Conservation (phyloP, 2,797 vertebrate species). For the Staurois parvus region DNA sequence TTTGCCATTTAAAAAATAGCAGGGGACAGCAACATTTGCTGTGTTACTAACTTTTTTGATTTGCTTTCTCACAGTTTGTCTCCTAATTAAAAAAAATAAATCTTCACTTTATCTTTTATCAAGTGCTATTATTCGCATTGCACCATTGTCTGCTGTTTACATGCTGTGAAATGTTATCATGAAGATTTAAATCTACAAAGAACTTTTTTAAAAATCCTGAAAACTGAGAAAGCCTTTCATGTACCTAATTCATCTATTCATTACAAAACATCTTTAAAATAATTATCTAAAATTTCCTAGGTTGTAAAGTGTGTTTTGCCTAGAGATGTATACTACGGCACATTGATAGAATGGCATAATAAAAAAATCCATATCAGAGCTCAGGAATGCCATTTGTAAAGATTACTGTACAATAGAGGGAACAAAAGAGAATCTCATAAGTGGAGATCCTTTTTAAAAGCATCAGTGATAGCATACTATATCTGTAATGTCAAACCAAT, state of each 20-base stretch:
- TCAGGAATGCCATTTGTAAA: not conserved
- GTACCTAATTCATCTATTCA: constrained; percentile 37
- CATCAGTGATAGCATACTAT: no score
- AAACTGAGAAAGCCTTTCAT: not conserved
- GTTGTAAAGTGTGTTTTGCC: constrained; percentile 3
- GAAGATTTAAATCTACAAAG: constrained; percentile 36
- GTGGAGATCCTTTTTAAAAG: no score
- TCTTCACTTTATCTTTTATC: constrained; percentile 39
- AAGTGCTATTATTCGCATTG: constrained; percentile 32
- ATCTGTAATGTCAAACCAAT: no score
- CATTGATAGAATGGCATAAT: not conserved
- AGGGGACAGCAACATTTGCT: constrained; percentile 35
- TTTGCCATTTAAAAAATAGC: constrained; percentile 40
- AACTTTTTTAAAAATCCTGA: not conserved
- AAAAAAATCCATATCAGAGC: not conserved
- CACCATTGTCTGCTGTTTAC: constrained; percentile 41
- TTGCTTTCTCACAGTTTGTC: constrained; percentile 50
- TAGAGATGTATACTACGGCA: not conserved
- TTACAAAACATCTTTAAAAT: constrained; percentile 36
- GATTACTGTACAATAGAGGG: not conserved
- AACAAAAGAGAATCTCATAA: not conserved
- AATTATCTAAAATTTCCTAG: constrained; percentile 18
- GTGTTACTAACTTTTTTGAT: constrained; percentile 44
- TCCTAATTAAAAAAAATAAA: constrained; percentile 57
- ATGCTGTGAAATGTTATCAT: constrained; percentile 51